Evolutionary conservation across 2,888 invertebrate genomes (phyloP).

Genomic region (Cerceris ruficornis): DNA sequence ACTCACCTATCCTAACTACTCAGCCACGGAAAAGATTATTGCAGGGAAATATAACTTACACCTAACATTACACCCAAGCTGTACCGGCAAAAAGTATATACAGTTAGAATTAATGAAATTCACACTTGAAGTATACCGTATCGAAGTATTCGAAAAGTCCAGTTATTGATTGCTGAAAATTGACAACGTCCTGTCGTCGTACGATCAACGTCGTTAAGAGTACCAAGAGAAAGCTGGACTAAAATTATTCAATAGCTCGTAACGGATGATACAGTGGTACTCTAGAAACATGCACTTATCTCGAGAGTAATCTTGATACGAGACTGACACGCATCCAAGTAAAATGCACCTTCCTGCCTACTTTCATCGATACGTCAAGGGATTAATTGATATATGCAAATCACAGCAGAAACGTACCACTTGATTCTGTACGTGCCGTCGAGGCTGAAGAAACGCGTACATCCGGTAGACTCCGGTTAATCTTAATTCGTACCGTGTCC

Average conservation of each 20-base stretch:
- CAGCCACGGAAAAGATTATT: too few relatives aligned
- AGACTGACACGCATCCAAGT: conserved; percentile 34
- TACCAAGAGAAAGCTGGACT: conserved; percentile 12
- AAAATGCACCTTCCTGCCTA: conserved; percentile 50
- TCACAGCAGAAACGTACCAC: conserved; percentile 13
- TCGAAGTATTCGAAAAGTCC: too few relatives aligned
- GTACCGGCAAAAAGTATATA: too few relatives aligned
- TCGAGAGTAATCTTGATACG: conserved; percentile 53
- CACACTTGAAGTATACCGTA: too few relatives aligned
- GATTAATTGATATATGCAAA: conserved; percentile 65
- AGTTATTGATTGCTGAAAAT: too few relatives aligned
- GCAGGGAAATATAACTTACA: too few relatives aligned
- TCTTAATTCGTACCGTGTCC: conserved; percentile 36
- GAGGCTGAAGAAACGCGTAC: conserved; percentile 10
- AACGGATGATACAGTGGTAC: conserved; percentile 21
- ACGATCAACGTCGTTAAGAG: neutral
- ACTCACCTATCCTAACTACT: too few relatives aligned
- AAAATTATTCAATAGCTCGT: conserved; percentile 20
- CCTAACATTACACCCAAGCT: too few relatives aligned
- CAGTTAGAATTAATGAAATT: too few relatives aligned
- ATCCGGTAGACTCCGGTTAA: conserved; percentile 34
- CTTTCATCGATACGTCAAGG: conserved; percentile 51
- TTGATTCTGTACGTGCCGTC: neutral
- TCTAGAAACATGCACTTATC: conserved; percentile 40
- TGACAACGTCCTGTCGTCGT: neutral